Base-by-base conservation (phyloP, 1,140 invertebrate genomes). In the Mya arenaria region DNA sequence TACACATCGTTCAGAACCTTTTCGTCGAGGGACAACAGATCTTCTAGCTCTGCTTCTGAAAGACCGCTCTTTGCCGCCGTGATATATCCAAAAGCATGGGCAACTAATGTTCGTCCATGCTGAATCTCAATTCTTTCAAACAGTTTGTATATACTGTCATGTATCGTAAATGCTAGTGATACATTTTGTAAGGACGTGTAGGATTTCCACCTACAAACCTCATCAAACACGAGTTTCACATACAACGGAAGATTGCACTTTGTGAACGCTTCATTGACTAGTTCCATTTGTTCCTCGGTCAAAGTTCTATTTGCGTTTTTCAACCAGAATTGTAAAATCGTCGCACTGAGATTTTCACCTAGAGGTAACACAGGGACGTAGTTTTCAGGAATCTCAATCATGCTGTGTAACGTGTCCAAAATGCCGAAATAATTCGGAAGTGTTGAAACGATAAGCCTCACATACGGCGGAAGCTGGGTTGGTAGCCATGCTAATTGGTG, bases 401-500 rank as follows among this genome's bases (percentile, higher is more conserved):
- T 98, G 68, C 96, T 94, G 52, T 96, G 94, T 0, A 99, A 92
- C 1, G 88, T 90, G 32, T 92, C 91, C 17, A 93, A 83, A 8
- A 93, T 86, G 23, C 86, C 86, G 80, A 86, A 92, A 69, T 93
- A 90, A 48, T 90, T 89, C 0, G 92, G 92, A 8, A 93, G 82
- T 13, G 92, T 91, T 13, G 92, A 93, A 0, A 99, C 96, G 41
- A 99, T 93, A 91, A 98, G 96, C 95, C 99, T 99, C 87, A 98
- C 98, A 93, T 99, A 94, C 0, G 94, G 93, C 0, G 98, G 98
- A 28, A 99, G 93, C 78, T 96, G 94, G 0, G 97, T 97, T 0
- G 98, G 98, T 87, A 99, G 93, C 98, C 98, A 99, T 0, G 98
- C 97, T 44, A 99, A 95, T 92, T 98, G 98, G 91, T 99, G 99